Evolutionary conservation across 2,113 vertebrate genomes (phyloP), one percentile per base, ranked within the genome.

Genomic region (Daubentonia madagascariensis): DNA sequence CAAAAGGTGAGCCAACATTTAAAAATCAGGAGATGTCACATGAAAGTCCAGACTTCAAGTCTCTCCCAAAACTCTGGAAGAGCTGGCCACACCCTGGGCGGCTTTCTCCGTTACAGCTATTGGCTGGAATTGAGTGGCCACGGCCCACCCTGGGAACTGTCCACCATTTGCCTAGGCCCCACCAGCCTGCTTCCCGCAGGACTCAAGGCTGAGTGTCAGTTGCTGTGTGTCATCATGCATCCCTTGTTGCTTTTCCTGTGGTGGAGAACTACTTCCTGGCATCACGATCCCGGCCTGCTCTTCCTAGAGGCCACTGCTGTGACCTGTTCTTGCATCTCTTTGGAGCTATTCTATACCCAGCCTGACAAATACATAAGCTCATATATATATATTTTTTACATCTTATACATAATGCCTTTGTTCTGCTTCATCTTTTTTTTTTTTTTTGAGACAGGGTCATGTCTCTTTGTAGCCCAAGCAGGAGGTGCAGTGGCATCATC

Each of bases 181-280:
- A 9, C 57, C 48, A 54, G 54, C 67, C 14, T 16, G 8, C 11
- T 94, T 25, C 84, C 61, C 78, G 32, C 75, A 13, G 18, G n/a
- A 16, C 52, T 0, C 78, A 0, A 17, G 68, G 70, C 37, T 37
- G n/a, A n/a, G 0, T 7, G 8, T 32, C 48, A 48, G 35, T 25
- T 2, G 28, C 61, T 16, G 5, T 18, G 17, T 68, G 1, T 68
- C 48, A 12, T 43, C 75, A 54, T 0, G 28, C 0, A 3, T 4
- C 37, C 80, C 32, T 1, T 32, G 43, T 37, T 8, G 43, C 40
- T 45, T 45, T 32, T 50, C 67, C 85, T 72, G 54, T 11, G 2
- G 45, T 1, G 3, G 5, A 16, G 23, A 32, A 13, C 61, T 22
- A 10, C 7, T 9, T 84, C 73, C 59, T 45, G 59, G 65, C 5